A percentile compares a stretch with the other conserved stretches of the same genome.
phyloP scores from a whole-genome alignment of 2,113 vertebrate species.

The Sphaerodactylus townsendi region DNA sequence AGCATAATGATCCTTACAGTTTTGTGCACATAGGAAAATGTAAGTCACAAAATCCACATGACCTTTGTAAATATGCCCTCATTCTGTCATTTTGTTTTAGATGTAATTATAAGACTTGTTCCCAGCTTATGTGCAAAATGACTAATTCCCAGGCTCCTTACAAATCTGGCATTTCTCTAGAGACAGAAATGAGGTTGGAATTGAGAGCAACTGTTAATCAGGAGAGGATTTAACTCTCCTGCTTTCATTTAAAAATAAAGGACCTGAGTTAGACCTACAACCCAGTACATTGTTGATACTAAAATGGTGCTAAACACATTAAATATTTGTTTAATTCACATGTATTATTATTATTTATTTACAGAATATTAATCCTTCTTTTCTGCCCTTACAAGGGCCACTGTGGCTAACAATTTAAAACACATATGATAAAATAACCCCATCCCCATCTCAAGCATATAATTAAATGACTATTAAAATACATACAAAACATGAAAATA shows the following conservation, averaged over 20 bases:
- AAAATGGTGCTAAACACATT: not conserved
- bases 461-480: no score
- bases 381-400: no score
- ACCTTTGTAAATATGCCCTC: not conserved
- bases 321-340: not conserved
- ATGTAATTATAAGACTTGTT: constrained; percentile 2
- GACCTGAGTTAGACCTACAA: not conserved
- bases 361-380: no score
- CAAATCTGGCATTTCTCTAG: constrained; percentile 25
- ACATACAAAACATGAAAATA: no score
- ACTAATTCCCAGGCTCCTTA: constrained; percentile 18
- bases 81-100: constrained; percentile 23
- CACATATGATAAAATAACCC: no score
- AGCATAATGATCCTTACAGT: not conserved
- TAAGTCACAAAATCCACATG: constrained; percentile 19
- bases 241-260: not conserved
- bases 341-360: not conserved
- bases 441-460: no score
- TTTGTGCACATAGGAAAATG: constrained; percentile 8
- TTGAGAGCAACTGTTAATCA: constrained; percentile 1
- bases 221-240: not conserved
- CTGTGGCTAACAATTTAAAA: no score
- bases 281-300: not conserved
- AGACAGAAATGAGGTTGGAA: not conserved
- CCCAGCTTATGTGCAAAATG: constrained; percentile 2